Conservation (phyloP, 1,140 invertebrate genomes). For the Nebria ingens region DNA sequence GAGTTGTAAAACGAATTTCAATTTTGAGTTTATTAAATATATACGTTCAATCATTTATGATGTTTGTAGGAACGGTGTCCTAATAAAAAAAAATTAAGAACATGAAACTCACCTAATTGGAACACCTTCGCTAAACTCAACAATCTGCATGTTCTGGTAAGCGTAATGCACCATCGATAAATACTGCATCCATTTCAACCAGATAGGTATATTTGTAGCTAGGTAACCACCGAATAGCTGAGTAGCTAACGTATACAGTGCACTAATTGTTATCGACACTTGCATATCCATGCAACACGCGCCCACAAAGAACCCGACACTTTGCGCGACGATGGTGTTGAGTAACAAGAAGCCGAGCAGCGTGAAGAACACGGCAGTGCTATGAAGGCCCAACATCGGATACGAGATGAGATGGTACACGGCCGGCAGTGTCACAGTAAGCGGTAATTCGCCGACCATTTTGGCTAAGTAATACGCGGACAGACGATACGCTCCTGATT, state of each 20-base stretch:
- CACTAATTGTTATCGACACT: slow-evolving; percentile 69
- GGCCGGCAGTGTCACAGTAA: slow-evolving; percentile 66
- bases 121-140: slow-evolving; percentile 65
- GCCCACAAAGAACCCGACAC: slow-evolving; percentile 74
- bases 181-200: slow-evolving; percentile 72
- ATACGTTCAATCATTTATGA: too few species aligned
- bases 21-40: too few species aligned
- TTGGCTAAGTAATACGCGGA: slow-evolving; percentile 80
- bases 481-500: slow-evolving; percentile 70
- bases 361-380: slow-evolving; percentile 53
- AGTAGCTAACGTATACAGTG: slow-evolving; percentile 67
- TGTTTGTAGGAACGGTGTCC: too few species aligned
- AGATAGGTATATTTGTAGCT: slow-evolving; percentile 64
- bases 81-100: slow-evolving; percentile 12
- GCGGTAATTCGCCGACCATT: slow-evolving; percentile 71
- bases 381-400: slow-evolving; percentile 59
- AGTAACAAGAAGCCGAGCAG: slow-evolving; percentile 64
- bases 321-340: slow-evolving; percentile 71
- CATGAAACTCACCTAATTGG: slow-evolving; percentile 50
- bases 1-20: too few species aligned
- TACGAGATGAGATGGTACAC: slow-evolving; percentile 73
- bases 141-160: slow-evolving; percentile 77
- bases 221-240: slow-evolving; percentile 76
- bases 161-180: slow-evolving; percentile 74
- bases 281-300: slow-evolving; percentile 72